Base-by-base conservation (phyloP, 2,113 vertebrate genomes). In the Ammodytes marinus region DNA sequence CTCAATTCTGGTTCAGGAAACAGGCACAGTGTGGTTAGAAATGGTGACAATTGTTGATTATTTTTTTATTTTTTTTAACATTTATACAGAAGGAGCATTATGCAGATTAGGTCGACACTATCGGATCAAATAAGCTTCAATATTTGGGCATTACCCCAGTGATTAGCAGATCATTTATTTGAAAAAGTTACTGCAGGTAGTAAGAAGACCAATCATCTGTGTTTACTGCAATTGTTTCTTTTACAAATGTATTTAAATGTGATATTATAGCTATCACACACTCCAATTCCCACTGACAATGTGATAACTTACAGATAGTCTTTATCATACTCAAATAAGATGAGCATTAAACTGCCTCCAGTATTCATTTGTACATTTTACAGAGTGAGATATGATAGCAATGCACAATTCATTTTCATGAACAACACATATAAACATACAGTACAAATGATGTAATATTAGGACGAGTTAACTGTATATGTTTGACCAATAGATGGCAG, bases 401-500 rank as follows among this genome's bases (percentile, higher is more conserved):
- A 42, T 43, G 55, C 13, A 35, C 42, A 14, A 69, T 1, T 13
- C 43, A 69, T 3, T 69, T 47, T 57, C 6, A 50, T 45, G 13
- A 54, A 47, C 12, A 4, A 10, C 8, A 65, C 35, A 53, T 37
- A 0, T 19, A 19, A 27, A 11, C 7, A 27, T 19, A 15, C 39
- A 11, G 8, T 58, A 42, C 35, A 43, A 50, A 9, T 60, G 39
- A 57, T 69, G 10, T 64, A 46, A 19, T 39, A 52, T 8, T 0
- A 52, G 40, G 6, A 39, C 40, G 2, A 54, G 45, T 55, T 46
- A 1, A 58, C 17, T 58, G 74, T 11, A 42, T 5, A 5, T 4
- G 17, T 43, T 35, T 69, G 42, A 78, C 90, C 93, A 86, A 65
- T 53, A 95, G 94, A 87, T 79, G 87, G 93, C 89, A 91, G 92